phyloP scores from a whole-genome alignment of 2,888 invertebrate genomes.

The Tetragonisca angustula region DNA sequence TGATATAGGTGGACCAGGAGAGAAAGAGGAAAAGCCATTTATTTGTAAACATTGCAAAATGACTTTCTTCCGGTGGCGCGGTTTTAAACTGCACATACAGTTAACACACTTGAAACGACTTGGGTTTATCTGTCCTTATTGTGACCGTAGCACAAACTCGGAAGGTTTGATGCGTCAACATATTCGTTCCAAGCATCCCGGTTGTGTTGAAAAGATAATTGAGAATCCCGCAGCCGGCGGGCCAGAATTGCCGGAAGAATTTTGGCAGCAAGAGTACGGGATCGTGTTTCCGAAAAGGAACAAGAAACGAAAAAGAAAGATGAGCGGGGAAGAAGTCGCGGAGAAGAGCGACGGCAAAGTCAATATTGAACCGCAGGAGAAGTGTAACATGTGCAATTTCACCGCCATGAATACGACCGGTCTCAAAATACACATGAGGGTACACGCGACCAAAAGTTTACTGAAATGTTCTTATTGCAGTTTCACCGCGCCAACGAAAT shows the following conservation, averaged over 20 bases:
- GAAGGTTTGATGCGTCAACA: slow-evolving; percentile 77
- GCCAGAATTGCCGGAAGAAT: slow-evolving; percentile 75
- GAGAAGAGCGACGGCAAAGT: slow-evolving; percentile 20
- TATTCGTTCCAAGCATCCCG: slow-evolving; percentile 75
- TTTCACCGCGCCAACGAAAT: slow-evolving; percentile 70
- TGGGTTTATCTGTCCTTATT: slow-evolving; percentile 77
- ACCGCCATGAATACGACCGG: slow-evolving; percentile 73
- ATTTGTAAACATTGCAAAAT: slow-evolving; percentile 79
- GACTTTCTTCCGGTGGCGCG: slow-evolving; percentile 75
- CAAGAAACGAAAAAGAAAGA: slow-evolving; percentile 69
- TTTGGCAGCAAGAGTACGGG: slow-evolving; percentile 81
- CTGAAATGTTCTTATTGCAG: slow-evolving; percentile 80
- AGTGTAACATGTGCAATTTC: slow-evolving; percentile 77
- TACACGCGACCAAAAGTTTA: slow-evolving; percentile 69
- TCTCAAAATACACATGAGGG: slow-evolving; percentile 76
- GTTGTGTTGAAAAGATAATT: slow-evolving; percentile 68
- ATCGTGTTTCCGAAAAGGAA: slow-evolving; percentile 62
- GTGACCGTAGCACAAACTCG: slow-evolving; percentile 79
- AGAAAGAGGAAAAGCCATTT: slow-evolving; percentile 51
- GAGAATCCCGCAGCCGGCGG: slow-evolving; percentile 72
- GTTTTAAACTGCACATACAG: slow-evolving; percentile 81
- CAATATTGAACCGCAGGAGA: slow-evolving; percentile 33
- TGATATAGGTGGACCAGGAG: slow-evolving; percentile 31
- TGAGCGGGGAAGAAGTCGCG: background rate
- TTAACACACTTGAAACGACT: slow-evolving; percentile 78